These are phyloP conservation scores for Huso huso DNA, from an alignment of 2,797 vertebrate species.

Conservation along the genomic window DNA sequence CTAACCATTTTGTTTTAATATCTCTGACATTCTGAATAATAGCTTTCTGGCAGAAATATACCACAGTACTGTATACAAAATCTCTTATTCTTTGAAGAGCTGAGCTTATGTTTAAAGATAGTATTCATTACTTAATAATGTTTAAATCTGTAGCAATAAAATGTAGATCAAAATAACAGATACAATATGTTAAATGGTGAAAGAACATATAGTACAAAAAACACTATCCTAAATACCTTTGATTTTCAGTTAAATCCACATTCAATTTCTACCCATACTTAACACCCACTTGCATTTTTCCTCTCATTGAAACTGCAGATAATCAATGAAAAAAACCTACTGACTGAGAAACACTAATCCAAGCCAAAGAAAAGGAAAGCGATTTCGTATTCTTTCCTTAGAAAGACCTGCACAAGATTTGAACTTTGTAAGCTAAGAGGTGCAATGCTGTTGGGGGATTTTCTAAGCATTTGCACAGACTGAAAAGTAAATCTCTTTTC, in stretches of 20 bases:
- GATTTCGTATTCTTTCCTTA: conserved; percentile 5
- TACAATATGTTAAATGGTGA: neutral
- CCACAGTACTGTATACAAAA: no score
- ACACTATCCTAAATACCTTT: conserved; percentile 22
- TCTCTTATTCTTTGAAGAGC: neutral
- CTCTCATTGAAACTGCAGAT: conserved; percentile 1
- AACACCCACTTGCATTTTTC: conserved; percentile 1
- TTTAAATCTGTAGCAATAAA: no score
- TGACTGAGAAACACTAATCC: neutral
- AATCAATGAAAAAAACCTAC: neutral
- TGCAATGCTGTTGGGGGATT: conserved; percentile 17
- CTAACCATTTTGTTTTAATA: neutral
- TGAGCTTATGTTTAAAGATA: neutral
- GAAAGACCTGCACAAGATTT: neutral
- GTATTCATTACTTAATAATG: no score
- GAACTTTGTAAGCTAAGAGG: conserved; percentile 18
- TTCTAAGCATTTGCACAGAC: conserved; percentile 8
- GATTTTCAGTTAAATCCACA: no score
- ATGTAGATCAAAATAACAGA: conserved; percentile 1
- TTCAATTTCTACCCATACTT: no score
- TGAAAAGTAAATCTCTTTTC: conserved; percentile 21
- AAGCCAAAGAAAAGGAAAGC: conserved; percentile 2
- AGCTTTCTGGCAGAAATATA: no score
- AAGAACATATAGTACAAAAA: conserved; percentile 21
- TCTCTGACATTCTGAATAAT: no score